Conservation (phyloP, 2,113 vertebrate genomes). For the Mesoclemmys tuberculata region DNA sequence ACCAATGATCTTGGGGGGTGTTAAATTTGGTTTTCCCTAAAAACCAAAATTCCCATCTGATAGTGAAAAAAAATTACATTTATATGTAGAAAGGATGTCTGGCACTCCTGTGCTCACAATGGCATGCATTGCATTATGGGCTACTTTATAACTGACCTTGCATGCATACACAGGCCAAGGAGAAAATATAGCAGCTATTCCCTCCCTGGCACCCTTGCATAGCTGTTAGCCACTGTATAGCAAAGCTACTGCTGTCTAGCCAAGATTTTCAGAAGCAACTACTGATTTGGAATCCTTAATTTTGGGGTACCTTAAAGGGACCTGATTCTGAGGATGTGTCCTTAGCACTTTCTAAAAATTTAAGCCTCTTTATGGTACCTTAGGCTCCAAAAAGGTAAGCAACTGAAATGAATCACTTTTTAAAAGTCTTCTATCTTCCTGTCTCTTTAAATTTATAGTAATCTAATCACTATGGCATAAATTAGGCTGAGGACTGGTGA, state of each 20-base stretch:
- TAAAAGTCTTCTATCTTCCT: not conserved
- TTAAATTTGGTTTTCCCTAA: not conserved
- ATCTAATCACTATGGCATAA: not conserved
- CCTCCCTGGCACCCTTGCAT: not conserved
- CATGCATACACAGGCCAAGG: fast-evolving
- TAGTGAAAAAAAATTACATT: slow-evolving; percentile 25
- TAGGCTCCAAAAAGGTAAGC: not conserved
- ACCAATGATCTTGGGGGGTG: not conserved
- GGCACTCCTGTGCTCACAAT: not conserved
- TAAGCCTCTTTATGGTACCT: not conserved
- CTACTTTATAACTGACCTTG: not conserved
- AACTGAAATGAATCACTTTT: not conserved
- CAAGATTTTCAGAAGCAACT: not conserved
- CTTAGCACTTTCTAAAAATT: not conserved
- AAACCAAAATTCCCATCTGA: not conserved
- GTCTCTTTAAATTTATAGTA: not conserved
- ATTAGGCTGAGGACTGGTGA: not conserved
- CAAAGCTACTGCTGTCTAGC: not conserved
- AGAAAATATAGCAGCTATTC: not conserved
- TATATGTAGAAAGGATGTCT: not conserved
- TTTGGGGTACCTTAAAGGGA: not conserved
- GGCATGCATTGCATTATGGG: slow-evolving; percentile 22
- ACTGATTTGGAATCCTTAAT: not conserved
- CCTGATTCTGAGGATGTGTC: fast-evolving
- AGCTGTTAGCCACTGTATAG: fast-evolving